A percentile compares a stretch with the other conserved stretches of the same genome.
Evolutionary conservation across 2,888 invertebrate genomes (phyloP).

Genomic region (Lymantria dispar): DNA sequence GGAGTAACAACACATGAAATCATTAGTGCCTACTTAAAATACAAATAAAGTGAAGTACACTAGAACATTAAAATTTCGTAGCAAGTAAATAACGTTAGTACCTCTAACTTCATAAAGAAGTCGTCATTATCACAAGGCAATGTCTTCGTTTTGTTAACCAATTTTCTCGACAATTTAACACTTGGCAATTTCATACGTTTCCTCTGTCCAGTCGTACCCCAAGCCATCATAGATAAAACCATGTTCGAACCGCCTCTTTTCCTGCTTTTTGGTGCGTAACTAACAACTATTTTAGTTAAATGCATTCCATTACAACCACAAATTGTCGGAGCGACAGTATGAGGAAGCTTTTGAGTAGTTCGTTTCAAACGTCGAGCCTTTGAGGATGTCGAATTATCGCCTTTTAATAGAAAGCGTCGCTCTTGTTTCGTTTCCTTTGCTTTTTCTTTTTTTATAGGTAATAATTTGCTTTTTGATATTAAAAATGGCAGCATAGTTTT

Average conservation of each 20-base stretch:
- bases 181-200: slow-evolving; percentile 63
- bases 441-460: slow-evolving; percentile 50
- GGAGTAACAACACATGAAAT: too few relatives aligned
- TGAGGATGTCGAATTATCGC: slow-evolving; percentile 46
- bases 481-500: slow-evolving; percentile 64
- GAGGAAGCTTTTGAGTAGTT: slow-evolving; percentile 44
- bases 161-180: slow-evolving; percentile 47
- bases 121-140: slow-evolving; percentile 54
- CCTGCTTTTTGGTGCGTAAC: slow-evolving; percentile 57
- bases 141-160: slow-evolving; percentile 44
- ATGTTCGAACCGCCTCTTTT: slow-evolving; percentile 63
- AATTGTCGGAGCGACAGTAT: slow-evolving; percentile 28
- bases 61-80: not conserved
- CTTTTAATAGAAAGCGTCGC: slow-evolving; percentile 47
- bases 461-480: slow-evolving; percentile 64
- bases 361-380: slow-evolving; percentile 47
- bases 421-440: slow-evolving; percentile 44
- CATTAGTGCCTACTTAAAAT: too few relatives aligned
- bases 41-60: too few relatives aligned
- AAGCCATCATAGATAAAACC: slow-evolving; percentile 59
- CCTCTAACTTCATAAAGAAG: slow-evolving; percentile 75
- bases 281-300: slow-evolving; percentile 61
- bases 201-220: slow-evolving; percentile 54
- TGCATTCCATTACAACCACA: slow-evolving; percentile 68
- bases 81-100: slow-evolving; percentile 30